These are phyloP conservation scores for Terebella lapidaria DNA, from an alignment of 2,888 invertebrate genomes.

Conservation along the genomic window DNA sequence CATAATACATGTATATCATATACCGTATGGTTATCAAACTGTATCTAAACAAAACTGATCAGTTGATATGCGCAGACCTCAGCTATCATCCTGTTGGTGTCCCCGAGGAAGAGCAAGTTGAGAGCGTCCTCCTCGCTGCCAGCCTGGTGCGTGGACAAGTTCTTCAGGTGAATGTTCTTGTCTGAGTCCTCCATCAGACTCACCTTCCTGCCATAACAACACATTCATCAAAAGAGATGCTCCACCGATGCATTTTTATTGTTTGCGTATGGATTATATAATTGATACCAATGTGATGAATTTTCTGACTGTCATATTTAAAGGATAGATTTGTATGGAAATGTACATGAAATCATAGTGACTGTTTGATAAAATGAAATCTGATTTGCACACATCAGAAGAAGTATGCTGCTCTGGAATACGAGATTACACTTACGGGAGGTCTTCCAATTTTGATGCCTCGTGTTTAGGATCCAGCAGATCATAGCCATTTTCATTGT, in stretches of 20 bases:
- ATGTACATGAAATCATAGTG: too few species aligned
- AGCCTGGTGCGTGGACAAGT: conserved; percentile 49
- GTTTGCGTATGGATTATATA: neutral
- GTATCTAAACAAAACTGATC: too few species aligned
- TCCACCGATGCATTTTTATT: too few species aligned
- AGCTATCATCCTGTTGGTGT: conserved; percentile 55
- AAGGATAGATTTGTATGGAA: too few species aligned
- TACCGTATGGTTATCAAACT: too few species aligned
- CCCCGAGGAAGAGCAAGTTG: conserved; percentile 52
- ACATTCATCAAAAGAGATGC: neutral
- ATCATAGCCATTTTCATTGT: conserved; percentile 54
- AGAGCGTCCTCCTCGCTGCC: conserved; percentile 52
- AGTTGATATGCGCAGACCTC: too few species aligned
- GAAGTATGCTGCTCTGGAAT: too few species aligned
- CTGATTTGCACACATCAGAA: too few species aligned
- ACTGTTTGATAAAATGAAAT: too few species aligned
- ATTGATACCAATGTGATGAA: neutral
- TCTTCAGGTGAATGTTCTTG: conserved; percentile 53
- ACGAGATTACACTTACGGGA: conserved; percentile 48
- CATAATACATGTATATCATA: too few species aligned
- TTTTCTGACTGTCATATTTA: neutral
- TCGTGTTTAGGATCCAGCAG: conserved; percentile 53
- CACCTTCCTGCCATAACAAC: conserved; percentile 53
- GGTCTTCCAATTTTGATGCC: conserved; percentile 51
- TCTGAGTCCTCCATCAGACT: conserved; percentile 51